Evolutionary conservation across 2,113 vertebrate genomes (phyloP), one percentile per base, ranked within the genome.

Genomic region (Clupea harengus): DNA sequence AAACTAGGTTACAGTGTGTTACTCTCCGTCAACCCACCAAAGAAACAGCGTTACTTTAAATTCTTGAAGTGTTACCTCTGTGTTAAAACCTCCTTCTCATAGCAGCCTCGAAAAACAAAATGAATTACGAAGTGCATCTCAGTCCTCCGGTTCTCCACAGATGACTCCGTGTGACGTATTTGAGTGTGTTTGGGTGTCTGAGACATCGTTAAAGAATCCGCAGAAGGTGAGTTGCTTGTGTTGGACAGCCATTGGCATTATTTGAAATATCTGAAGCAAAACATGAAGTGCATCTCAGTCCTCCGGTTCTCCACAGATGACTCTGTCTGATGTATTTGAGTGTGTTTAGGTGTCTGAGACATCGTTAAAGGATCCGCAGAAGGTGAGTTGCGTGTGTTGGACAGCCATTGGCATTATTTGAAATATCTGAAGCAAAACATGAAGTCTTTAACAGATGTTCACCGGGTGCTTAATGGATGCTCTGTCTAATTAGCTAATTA

Each of bases 351-450:
- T 39, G 28, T 32, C 72, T 17, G 72, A 39, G 72, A 78, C 72
- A 39, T 78, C 28, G 72, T 39, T 78, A 78, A 44, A 78, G 15
- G 72, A 28, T 78, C 15, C 13, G 4, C 11, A 78, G 72, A 78
- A 78, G 72, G 72, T 78, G 60, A 80, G 86, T 85, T 57, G 57
- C 86, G 84, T 83, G 45, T 49, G 44, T 75, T 84, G 45, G 89
- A 92, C 87, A 87, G 88, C 72, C 25, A 78, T 78, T 89, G 89
- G 89, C 86, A 85, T 90, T 88, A 90, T 88, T 92, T 88, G 83
- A 86, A 82, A 80, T 83, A 86, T 87, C 88, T 91, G 88, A 88
- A 87, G 87, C 83, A 87, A 89, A 90, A 88, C 87, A 85, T 45
- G 4, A 85, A 88, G 75, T 83, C 83, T 83, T 85, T 64, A 86